Base-by-base conservation (phyloP, 2,113 vertebrate species). In the Gallinago jamesoni region DNA sequence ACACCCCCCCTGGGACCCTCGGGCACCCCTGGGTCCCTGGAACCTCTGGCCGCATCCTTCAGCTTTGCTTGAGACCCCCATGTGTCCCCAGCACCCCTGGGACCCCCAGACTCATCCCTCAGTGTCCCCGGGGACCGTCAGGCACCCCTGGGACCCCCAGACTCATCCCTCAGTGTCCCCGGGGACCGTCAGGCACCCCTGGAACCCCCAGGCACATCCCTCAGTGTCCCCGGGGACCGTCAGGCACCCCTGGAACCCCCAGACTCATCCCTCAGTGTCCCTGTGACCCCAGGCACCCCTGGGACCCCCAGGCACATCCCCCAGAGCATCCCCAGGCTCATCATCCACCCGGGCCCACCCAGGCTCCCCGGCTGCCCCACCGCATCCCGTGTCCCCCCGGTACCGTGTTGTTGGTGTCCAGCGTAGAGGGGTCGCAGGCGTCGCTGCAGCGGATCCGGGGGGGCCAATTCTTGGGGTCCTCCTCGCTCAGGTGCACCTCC, bases 361-460 rank as follows among this genome's bases (percentile, higher is more conserved):
- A 5, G 57, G 15, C 5, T 18, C 15, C 39, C 18, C 6, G 2
- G 5, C 13, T 4, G 5, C 17, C 31, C 41, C 14, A 7, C 6
- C 10, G 4, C 60, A 8, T 55, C 70, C 35, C 5, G 2, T 2
- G 1, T 4, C 19, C 31, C 31, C 10, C 37, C 47, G 2, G 56
- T 97, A 98, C 98, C 96, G 97, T 96, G 80, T 97, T 97, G 48
- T 98, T 95, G 56, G 94, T 96, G 35, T 80, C 89, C 74, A 98
- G 93, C 15, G 94, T 86, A 50, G 96, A 75, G 19, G 98, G 98
- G 76, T 98, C 97, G 2, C 98, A 98, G 81, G 95, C 87, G 5
- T 98, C 98, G 0, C 59, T 97, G 70, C 98, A 98, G 67, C 92
- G 97, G 94, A 98, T 98, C 13, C 39, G 89, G 39, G 95, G 96